phyloP scores from a whole-genome alignment of 2,113 vertebrate genomes.

The Girardinichthys multiradiatus region DNA sequence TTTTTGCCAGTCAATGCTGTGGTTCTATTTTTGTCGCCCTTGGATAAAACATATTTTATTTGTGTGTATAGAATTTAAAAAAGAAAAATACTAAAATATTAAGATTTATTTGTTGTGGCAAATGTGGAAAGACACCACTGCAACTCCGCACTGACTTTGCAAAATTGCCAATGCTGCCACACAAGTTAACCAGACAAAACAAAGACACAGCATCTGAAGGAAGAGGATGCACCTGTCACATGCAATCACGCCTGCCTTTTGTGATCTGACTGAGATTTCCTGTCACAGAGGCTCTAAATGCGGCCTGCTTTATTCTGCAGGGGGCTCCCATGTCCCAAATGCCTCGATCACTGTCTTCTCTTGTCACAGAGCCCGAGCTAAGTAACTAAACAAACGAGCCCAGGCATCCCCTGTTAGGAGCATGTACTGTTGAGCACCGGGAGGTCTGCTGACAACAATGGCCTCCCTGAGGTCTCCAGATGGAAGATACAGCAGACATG shows the following conservation, averaged over 20 bases:
- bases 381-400: constrained; percentile 49
- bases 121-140: constrained; percentile 1
- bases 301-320: constrained; percentile 74
- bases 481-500: constrained; percentile 39
- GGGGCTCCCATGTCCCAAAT: constrained; percentile 60
- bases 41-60: constrained; percentile 18
- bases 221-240: constrained; percentile 75
- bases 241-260: constrained; percentile 67
- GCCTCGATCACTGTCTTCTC: constrained; percentile 66
- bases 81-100: no score
- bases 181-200: constrained; percentile 69
- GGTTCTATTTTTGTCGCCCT: constrained; percentile 41
- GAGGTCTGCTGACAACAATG: constrained; percentile 51
- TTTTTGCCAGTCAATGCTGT: constrained; percentile 18
- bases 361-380: constrained; percentile 52
- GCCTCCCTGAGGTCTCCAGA: constrained; percentile 13
- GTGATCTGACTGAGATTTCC: constrained; percentile 78
- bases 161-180: constrained; percentile 48
- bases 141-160: not conserved
- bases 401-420: constrained; percentile 41
- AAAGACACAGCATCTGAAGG: constrained; percentile 67
- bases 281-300: constrained; percentile 67
- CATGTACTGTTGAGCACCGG: constrained; percentile 33
- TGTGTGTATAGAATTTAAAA: not conserved
- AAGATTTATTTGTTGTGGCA: not conserved